A percentile compares a stretch with the other conserved stretches of the same genome.
Conservation (phyloP, 2,888 invertebrate genomes). For the Chrysina gloriosa region DNA sequence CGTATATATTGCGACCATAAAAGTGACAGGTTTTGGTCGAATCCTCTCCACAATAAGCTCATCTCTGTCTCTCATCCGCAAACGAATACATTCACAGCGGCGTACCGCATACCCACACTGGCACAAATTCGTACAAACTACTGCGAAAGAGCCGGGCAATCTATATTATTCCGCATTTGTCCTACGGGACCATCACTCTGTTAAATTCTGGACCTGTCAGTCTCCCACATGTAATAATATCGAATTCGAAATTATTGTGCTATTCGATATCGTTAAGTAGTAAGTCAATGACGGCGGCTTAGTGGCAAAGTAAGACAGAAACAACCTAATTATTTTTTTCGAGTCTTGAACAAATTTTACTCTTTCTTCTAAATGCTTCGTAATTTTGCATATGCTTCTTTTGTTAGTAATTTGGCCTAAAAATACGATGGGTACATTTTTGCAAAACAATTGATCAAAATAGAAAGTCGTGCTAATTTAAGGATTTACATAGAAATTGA, state of each 20-base stretch:
- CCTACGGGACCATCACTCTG: conserved; percentile 53
- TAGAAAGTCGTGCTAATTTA: too few relatives aligned
- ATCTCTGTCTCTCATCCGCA: conserved; percentile 25
- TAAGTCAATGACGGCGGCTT: conserved; percentile 6
- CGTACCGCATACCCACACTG: conserved; percentile 22
- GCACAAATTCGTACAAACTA: conserved; percentile 50
- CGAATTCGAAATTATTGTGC: conserved; percentile 33
- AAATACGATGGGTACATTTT: too few relatives aligned
- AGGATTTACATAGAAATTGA: too few relatives aligned
- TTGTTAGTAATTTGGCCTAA: too few relatives aligned
- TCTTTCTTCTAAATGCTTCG: too few relatives aligned
- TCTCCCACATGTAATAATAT: conserved; percentile 12
- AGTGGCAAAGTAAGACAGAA: background rate
- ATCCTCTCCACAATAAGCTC: conserved; percentile 41
- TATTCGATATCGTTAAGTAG: conserved; percentile 25
- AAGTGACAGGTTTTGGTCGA: conserved; percentile 58
- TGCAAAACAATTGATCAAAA: too few relatives aligned
- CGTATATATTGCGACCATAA: conserved; percentile 58
- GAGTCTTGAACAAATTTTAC: background rate
- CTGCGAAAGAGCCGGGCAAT: conserved; percentile 50
- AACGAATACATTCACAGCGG: conserved; percentile 16
- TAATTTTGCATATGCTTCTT: too few relatives aligned
- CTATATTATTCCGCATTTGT: conserved; percentile 57
- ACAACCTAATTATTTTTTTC: conserved; percentile 4
- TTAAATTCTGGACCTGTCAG: conserved; percentile 44